Evolutionary conservation across 2,888 invertebrate species (phyloP).

Genomic region (Tinea pellionella): DNA sequence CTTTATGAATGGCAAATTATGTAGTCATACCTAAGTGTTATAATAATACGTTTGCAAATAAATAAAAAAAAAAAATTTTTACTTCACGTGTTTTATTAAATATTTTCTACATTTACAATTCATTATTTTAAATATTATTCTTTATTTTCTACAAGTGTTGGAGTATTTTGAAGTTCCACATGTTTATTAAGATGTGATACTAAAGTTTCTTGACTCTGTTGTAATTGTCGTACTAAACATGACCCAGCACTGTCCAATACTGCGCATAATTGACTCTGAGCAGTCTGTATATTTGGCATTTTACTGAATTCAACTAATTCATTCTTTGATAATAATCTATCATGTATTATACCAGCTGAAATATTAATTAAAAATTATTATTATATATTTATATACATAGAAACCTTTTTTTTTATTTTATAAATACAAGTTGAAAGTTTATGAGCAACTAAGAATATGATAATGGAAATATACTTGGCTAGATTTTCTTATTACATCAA

Average conservation of each 20-base stretch:
- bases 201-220: slow-evolving; percentile 75
- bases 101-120: background rate
- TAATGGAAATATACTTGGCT: too few relatives aligned
- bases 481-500: too few relatives aligned
- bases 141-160: background rate
- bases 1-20: background rate
- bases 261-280: slow-evolving; percentile 76
- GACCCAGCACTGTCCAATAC: slow-evolving; percentile 75
- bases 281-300: slow-evolving; percentile 73
- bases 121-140: background rate
- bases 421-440: too few relatives aligned
- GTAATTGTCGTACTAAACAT: slow-evolving; percentile 74
- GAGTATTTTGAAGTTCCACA: slow-evolving; percentile 37
- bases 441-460: too few relatives aligned
- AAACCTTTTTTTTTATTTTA: too few relatives aligned
- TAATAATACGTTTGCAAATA: background rate
- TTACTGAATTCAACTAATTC: slow-evolving; percentile 75
- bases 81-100: background rate
- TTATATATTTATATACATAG: background rate
- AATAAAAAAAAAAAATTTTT: background rate
- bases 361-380: slow-evolving; percentile 2
- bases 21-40: background rate
- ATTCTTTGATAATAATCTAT: slow-evolving; percentile 74
- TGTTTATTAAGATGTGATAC: slow-evolving; percentile 75
- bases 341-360: slow-evolving; percentile 79